phyloP scores from a whole-genome alignment of 1,140 invertebrate species.

The Bombus turneri region DNA sequence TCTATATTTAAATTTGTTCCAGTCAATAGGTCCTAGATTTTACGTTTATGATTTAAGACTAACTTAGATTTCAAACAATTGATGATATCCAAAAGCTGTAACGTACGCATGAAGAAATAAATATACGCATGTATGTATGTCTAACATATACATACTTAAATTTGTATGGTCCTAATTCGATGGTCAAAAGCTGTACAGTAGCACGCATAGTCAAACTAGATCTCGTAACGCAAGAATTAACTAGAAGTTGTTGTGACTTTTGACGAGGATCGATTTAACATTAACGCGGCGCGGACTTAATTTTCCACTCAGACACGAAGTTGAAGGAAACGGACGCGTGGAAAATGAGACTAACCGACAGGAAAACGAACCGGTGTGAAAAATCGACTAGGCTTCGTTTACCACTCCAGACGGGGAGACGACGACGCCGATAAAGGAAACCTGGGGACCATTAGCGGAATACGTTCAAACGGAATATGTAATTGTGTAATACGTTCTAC shows the following conservation, averaged over 20 bases:
- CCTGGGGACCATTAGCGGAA: constrained; percentile 36
- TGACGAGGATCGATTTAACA: no score
- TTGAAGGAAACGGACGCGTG: not conserved
- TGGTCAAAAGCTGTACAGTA: no score
- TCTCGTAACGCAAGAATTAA: not conserved
- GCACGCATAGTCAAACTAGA: not conserved
- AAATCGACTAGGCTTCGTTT: not conserved
- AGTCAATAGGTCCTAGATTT: no score
- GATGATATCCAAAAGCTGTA: no score
- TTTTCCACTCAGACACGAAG: not conserved
- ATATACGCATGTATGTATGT: no score
- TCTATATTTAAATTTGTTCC: no score
- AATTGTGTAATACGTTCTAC: constrained; percentile 70
- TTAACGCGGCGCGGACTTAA: not conserved
- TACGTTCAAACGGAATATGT: constrained; percentile 73
- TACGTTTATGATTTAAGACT: no score
- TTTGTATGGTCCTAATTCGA: no score
- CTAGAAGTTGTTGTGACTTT: not conserved
- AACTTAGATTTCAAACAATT: no score
- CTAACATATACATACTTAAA: no score
- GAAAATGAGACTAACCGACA: not conserved
- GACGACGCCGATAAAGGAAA: constrained; percentile 51
- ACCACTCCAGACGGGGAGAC: constrained; percentile 13
- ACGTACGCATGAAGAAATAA: no score
- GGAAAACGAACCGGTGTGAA: not conserved